A percentile compares a stretch with the other conserved stretches of the same genome.
These are phyloP conservation scores for Alces alces DNA, from an alignment of 2,113 vertebrate species.

Conservation along the genomic window DNA sequence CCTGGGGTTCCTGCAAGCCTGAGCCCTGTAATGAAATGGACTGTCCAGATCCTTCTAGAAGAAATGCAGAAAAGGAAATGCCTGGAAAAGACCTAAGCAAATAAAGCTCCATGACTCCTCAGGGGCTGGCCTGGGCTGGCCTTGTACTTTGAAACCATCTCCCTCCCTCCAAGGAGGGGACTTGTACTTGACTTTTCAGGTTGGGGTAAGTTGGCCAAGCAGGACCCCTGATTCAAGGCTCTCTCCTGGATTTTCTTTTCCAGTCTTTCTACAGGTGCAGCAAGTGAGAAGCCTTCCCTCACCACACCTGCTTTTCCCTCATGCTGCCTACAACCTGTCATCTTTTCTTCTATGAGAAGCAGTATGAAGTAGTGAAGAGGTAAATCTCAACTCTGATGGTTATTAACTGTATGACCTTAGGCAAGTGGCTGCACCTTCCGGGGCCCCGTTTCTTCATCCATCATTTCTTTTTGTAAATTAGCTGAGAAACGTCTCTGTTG, in stretches of 20 bases:
- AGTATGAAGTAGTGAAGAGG: background rate
- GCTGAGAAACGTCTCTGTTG: background rate
- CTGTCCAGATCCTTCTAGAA: background rate
- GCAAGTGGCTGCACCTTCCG: no score
- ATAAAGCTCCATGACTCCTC: accelerated
- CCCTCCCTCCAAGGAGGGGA: accelerated
- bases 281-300: background rate
- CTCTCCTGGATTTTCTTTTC: background rate
- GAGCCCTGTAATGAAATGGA: background rate
- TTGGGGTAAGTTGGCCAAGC: accelerated
- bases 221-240: accelerated
- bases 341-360: background rate
- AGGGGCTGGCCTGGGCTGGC: background rate
- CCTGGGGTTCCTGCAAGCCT: background rate
- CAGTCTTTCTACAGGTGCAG: accelerated
- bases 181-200: background rate
- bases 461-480: background rate
- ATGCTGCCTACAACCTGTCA: accelerated
- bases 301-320: background rate
- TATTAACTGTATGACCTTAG: background rate
- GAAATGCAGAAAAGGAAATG: constrained; percentile 7
- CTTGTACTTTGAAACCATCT: background rate
- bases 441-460: background rate
- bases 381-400: background rate
- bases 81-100: background rate